phyloP scores from a whole-genome alignment of 2,113 vertebrate genomes.

The Lepidothrix coronata region DNA sequence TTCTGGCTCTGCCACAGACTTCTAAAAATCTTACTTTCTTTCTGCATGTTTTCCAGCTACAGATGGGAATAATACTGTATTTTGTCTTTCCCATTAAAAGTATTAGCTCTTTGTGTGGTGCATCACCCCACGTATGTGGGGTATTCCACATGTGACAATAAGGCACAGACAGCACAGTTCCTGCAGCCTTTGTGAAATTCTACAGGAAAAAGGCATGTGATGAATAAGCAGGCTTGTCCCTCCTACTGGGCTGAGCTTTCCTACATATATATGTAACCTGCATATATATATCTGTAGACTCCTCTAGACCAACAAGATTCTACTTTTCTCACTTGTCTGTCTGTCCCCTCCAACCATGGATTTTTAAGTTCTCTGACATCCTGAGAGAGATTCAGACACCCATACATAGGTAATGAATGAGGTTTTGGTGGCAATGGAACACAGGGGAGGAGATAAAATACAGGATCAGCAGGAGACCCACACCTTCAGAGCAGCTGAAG shows the following conservation, averaged over 20 bases:
- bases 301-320: background rate
- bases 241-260: background rate
- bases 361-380: background rate
- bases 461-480: background rate
- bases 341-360: background rate
- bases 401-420: background rate
- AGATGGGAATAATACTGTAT: background rate
- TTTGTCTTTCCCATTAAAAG: background rate
- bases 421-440: background rate
- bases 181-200: background rate
- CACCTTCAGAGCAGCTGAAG: background rate
- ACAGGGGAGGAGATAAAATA: background rate
- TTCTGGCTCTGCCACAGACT: constrained; percentile 2
- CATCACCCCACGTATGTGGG: background rate
- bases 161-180: background rate
- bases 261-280: background rate
- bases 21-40: constrained; percentile 4
- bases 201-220: background rate
- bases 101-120: background rate
- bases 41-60: background rate
- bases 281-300: background rate
- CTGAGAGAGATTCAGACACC: background rate
- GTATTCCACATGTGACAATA: background rate
- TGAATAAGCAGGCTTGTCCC: background rate
- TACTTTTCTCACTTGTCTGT: background rate